Evolutionary conservation across 2,888 invertebrate species (phyloP).

Genomic region (Ernsta delagoae): DNA sequence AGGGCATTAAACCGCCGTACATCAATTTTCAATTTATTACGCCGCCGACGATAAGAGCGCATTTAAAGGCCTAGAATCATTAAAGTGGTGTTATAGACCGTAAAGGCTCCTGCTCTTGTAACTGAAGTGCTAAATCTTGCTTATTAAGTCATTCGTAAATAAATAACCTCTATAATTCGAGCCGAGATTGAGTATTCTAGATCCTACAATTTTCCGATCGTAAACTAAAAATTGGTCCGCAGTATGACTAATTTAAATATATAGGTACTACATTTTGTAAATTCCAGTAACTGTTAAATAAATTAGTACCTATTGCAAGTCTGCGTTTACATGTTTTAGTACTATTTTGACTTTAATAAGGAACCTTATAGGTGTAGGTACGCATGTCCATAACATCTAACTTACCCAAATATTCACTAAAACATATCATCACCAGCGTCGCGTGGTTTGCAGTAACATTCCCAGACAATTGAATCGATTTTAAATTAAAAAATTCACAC

Average conservation of each 20-base stretch:
- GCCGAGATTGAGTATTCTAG: conserved; percentile 31
- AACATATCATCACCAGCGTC: too few species aligned
- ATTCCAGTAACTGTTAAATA: not conserved
- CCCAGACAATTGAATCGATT: too few species aligned
- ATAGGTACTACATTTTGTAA: conserved; percentile 1
- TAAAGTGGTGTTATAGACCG: conserved; percentile 57
- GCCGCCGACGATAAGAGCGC: conserved; percentile 46
- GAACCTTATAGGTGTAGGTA: not conserved
- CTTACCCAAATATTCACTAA: too few species aligned
- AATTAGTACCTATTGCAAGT: not conserved
- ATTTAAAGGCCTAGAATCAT: conserved; percentile 54
- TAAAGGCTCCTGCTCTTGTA: conserved; percentile 54
- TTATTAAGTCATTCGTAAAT: conserved; percentile 64
- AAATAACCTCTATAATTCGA: conserved; percentile 53
- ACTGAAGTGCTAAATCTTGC: conserved; percentile 58
- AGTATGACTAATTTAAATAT: conserved; percentile 18
- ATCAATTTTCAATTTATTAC: conserved; percentile 54
- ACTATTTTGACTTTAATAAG: too few species aligned
- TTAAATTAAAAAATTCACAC: too few species aligned
- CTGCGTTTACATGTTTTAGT: too few species aligned
- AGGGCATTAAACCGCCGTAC: conserved; percentile 45
- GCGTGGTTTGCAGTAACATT: too few species aligned
- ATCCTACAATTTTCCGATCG: conserved; percentile 30
- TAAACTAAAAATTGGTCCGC: conserved; percentile 27
- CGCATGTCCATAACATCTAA: not conserved